Conservation (phyloP, 2,888 invertebrate species). For the Capitulum mitella region DNA sequence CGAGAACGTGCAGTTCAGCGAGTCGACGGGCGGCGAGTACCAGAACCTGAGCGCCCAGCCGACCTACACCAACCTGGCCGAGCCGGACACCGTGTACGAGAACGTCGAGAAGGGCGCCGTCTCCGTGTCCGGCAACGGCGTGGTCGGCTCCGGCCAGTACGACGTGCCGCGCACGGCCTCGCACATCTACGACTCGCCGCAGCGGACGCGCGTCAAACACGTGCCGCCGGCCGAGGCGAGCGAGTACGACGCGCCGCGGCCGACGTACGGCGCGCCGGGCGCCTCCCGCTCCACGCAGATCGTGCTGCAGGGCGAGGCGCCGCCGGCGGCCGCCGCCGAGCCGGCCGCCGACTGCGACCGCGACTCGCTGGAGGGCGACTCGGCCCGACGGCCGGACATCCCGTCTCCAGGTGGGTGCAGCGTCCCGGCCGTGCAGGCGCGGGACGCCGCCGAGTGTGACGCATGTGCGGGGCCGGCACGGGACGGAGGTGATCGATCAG, state of each 20-base stretch:
- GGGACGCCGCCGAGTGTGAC: too few relatives aligned
- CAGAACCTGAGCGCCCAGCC: constrained; percentile 29
- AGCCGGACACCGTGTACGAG: constrained; percentile 34
- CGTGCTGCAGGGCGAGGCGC: constrained; percentile 28
- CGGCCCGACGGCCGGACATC: constrained; percentile 33
- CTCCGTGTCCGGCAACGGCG: constrained; percentile 30
- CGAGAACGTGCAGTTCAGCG: constrained; percentile 30
- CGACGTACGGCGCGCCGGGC: constrained; percentile 31
- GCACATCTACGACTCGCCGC: constrained; percentile 36
- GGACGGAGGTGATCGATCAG: too few relatives aligned
- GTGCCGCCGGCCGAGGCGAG: constrained; percentile 25
- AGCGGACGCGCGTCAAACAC: constrained; percentile 31
- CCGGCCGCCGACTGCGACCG: constrained; percentile 35
- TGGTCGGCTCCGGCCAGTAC: constrained; percentile 31
- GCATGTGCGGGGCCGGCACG: too few relatives aligned
- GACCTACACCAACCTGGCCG: constrained; percentile 25
- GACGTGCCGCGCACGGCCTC: constrained; percentile 36
- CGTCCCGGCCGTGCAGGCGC: too few relatives aligned
- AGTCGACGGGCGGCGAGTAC: constrained; percentile 31
- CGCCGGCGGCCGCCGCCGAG: constrained; percentile 26
- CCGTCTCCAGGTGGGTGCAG: constrained; percentile 37
- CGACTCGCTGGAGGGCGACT: constrained; percentile 34
- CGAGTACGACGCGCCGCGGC: constrained; percentile 34
- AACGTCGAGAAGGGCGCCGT: constrained; percentile 34
- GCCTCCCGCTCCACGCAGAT: constrained; percentile 30